Evolutionary conservation across 2,888 invertebrate species (phyloP), one percentile per base, ranked within the genome.

Genomic region (Troides oblongomaculatus): DNA sequence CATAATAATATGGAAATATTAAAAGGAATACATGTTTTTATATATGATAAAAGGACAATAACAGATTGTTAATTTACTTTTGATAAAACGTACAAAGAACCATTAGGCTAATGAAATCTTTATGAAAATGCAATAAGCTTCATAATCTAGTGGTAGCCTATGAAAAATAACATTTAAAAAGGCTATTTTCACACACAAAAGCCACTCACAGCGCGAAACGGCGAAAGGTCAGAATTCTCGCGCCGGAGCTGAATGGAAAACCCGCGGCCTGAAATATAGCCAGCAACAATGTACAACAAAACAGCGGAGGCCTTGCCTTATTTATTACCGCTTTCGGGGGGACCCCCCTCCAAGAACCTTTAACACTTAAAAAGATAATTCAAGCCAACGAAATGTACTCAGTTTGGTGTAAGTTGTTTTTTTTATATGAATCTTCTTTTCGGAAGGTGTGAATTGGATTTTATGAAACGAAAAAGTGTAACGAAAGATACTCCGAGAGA

Each of bases 301-400:
- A 74, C 74, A 75, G 68, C 68, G 68, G 69, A 72, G 70, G 72
- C 75, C 71, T 76, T 73, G 39, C 70, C 77, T 82, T 84, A 85
- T 87, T 86, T 87, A 85, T 84, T 73, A 73, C 75, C 72, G 64
- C 76, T 73, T 77, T 72, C 64, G 1, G 71, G 78, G 78, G 30
- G 30, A 30, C 81, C 78, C 76, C 78, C 18, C 76, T 76, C 73
- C 74, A 76, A 75, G 80, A 83, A 83, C 83, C 84, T 83, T 85
- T 84, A 83, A 83, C 85, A 86, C 85, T 84, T 85, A 81, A 86
- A 57, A 86, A 86, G 87, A 85, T 84, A 87, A 85, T 85, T 82
- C 81, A 72, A 67, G 53, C 53, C 56, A 25, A 17, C 63, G 53
- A 56, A 63, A 36, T 56, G 53, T n/a, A 62, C 57, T 62, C 36